Percentiles rank a stretch among this genome's conserved stretches.
Conservation (phyloP, 2,888 invertebrate species). For the Arge pagana region DNA sequence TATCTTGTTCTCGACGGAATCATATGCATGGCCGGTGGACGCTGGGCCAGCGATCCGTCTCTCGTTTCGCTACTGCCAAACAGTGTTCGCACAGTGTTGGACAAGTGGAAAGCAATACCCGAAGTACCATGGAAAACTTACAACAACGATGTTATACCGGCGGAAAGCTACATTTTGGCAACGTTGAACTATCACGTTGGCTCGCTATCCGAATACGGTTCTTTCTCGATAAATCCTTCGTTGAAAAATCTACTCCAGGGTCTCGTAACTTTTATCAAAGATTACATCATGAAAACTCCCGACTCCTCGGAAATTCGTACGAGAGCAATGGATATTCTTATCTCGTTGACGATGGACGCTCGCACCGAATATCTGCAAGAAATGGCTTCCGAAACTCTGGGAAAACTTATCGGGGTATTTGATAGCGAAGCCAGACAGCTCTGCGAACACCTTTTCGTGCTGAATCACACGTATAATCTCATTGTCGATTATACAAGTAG, state of each 20-base stretch:
- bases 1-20: constrained; percentile 57
- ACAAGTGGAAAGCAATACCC: constrained; percentile 67
- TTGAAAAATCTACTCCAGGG: constrained; percentile 69
- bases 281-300: constrained; percentile 64
- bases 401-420: constrained; percentile 66
- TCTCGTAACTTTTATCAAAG: constrained; percentile 68
- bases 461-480: constrained; percentile 71
- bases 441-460: constrained; percentile 67
- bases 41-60: constrained; percentile 59
- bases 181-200: constrained; percentile 72
- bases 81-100: constrained; percentile 63
- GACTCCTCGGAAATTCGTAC: constrained; percentile 69
- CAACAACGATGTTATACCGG: constrained; percentile 78
- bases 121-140: constrained; percentile 71
- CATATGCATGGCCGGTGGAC: constrained; percentile 55
- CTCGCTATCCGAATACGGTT: constrained; percentile 65
- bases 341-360: constrained; percentile 77
- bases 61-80: constrained; percentile 63
- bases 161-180: constrained; percentile 80
- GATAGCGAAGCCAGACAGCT: constrained; percentile 71
- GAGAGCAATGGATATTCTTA: constrained; percentile 70
- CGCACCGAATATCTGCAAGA: constrained; percentile 77
- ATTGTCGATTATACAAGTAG: constrained; percentile 66
- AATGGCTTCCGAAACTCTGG: constrained; percentile 66
- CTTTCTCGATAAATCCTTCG: constrained; percentile 66